These are phyloP conservation scores for Drosophila gaucha DNA, from an alignment of 2,888 invertebrate genomes.

Conservation along the genomic window DNA sequence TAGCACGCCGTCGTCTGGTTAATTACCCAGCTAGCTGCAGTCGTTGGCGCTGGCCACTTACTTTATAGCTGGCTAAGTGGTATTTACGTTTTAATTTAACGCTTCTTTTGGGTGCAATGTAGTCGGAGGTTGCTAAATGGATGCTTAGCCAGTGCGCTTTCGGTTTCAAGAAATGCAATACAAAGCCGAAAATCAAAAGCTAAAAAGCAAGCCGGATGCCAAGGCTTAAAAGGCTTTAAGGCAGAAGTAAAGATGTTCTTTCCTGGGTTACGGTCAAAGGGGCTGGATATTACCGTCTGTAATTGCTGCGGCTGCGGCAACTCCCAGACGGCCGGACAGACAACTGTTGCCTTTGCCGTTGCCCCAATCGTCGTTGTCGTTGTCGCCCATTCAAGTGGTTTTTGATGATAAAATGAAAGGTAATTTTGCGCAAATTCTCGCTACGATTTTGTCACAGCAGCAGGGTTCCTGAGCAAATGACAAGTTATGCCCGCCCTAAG, in stretches of 20 bases:
- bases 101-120: slow-evolving; percentile 65
- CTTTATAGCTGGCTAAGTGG: slow-evolving; percentile 80
- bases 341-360: slow-evolving; percentile 40
- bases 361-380: slow-evolving; percentile 13
- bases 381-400: slow-evolving; percentile 82
- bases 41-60: slow-evolving; percentile 58
- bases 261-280: slow-evolving; percentile 25
- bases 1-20: slow-evolving; percentile 55
- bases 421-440: slow-evolving; percentile 81
- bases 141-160: slow-evolving; percentile 61
- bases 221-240: slow-evolving; percentile 67
- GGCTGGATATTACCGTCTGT: slow-evolving; percentile 67
- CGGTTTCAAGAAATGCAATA: slow-evolving; percentile 73
- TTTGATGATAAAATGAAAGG: slow-evolving; percentile 84
- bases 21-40: slow-evolving; percentile 66
- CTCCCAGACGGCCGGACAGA: slow-evolving; percentile 33
- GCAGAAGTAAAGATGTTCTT: slow-evolving; percentile 46
- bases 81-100: slow-evolving; percentile 83
- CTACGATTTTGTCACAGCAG: slow-evolving; percentile 56
- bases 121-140: slow-evolving; percentile 14
- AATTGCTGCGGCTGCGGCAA: slow-evolving; percentile 71
- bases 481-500: slow-evolving; percentile 72
- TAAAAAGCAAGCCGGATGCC: slow-evolving; percentile 60
- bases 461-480: slow-evolving; percentile 69
- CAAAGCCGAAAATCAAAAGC: slow-evolving; percentile 45